Evolutionary conservation across 2,888 invertebrate genomes (phyloP), one percentile per base, ranked within the genome.

Genomic region (Protonemura montana): DNA sequence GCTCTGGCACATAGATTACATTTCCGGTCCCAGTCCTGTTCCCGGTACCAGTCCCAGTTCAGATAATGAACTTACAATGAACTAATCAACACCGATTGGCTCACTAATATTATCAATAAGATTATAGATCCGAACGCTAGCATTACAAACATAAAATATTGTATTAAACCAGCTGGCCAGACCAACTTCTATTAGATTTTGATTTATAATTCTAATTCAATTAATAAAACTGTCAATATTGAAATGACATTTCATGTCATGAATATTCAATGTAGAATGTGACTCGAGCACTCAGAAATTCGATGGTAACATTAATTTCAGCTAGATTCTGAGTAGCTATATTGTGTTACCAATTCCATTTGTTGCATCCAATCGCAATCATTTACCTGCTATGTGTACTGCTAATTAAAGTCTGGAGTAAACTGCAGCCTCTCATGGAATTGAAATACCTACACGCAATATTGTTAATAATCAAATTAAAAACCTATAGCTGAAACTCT

Each of bases 201-300:
- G 59, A 59, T 59, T 59, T 21, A 59, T 59, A 59, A 59, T 59
- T 59, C 7, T 59, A 59, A 59, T 21, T 59, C 13, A 59, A 59
- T 59, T 59, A 59, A 21, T 59, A 59, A 59, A 59, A 59, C 59
- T 59, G 59, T 59, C 59, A 59, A 59, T 59, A 59, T 59, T 59
- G 59, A 10, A 1, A 59, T 59, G 59, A 59, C 59, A 59, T 59
- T 59, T 13, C 59, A 21, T 21, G 59, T 59, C 59, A 59, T 59
- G 59, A 59, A 59, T 59, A 59, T 59, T 3, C 59, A 59, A 59
- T 59, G 16, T 2, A 59, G 3, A 59, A 59, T 59, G 59, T 13
- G 6, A 2, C 16, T 59, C 1, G 13, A 59, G 59, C 59, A 59
- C 59, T 59, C 59, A 59, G 59, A 21, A 3, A 35, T 10, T 35